Percentiles rank a stretch among this genome's conserved stretches.
These are phyloP conservation scores for Scaptomyza graminum DNA, from an alignment of 1,140 invertebrate species.

Conservation along the genomic window DNA sequence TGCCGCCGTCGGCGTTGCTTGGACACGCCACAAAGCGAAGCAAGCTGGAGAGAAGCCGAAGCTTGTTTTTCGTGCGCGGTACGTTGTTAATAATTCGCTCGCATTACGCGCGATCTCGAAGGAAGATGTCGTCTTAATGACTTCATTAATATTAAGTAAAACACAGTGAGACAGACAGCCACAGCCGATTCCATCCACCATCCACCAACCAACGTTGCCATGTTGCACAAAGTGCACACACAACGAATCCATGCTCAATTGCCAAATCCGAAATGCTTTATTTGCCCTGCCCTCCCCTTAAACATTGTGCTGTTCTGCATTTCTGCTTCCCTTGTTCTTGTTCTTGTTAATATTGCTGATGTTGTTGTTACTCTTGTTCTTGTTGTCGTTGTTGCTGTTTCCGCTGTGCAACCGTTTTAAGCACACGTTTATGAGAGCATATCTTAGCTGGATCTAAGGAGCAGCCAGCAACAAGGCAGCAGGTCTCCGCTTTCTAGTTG, in stretches of 20 bases:
- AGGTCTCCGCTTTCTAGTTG: slow-evolving; percentile 6
- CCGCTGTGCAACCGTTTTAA: slow-evolving; percentile 47
- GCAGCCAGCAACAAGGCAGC: not conserved
- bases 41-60: slow-evolving; percentile 21
- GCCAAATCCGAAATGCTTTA: slow-evolving; percentile 63
- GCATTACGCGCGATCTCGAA: slow-evolving; percentile 76
- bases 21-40: slow-evolving; percentile 33
- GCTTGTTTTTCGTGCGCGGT: slow-evolving; percentile 73
- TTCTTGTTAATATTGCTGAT: slow-evolving; percentile 16
- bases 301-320: not conserved
- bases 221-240: slow-evolving; percentile 41
- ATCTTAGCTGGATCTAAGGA: slow-evolving; percentile 14
- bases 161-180: slow-evolving; percentile 43
- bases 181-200: not conserved
- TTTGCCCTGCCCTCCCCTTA: slow-evolving; percentile 30
- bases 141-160: slow-evolving; percentile 82
- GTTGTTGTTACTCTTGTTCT: slow-evolving; percentile 22
- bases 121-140: slow-evolving; percentile 81
- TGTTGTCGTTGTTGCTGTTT: slow-evolving; percentile 39
- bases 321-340: slow-evolving; percentile 16
- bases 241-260: slow-evolving; percentile 58
- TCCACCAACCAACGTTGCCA: not conserved
- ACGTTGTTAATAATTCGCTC: slow-evolving; percentile 80
- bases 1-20: slow-evolving; percentile 52
- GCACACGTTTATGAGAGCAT: slow-evolving; percentile 30